A percentile compares a stretch with the other conserved stretches of the same genome.
Conservation (phyloP, 2,888 invertebrate genomes). For the Tachina grossa region DNA sequence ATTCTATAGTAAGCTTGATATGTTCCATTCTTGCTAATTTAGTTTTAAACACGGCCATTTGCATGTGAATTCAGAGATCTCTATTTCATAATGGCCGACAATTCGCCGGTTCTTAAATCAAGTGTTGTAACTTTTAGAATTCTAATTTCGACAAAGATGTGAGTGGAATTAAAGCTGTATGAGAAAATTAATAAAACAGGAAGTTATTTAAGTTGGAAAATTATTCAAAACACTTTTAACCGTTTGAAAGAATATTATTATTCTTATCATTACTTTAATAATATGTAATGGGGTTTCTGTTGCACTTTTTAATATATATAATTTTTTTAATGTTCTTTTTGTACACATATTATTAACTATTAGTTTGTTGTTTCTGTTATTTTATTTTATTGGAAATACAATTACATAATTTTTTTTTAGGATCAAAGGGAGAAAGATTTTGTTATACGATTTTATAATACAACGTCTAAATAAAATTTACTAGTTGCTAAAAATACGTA, state of each 20-base stretch:
- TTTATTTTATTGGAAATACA: slow-evolving; percentile 56
- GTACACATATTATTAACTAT: slow-evolving; percentile 70
- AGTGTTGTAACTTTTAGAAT: background rate
- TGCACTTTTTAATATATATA: slow-evolving; percentile 16
- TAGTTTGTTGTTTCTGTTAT: slow-evolving; percentile 6
- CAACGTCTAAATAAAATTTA: slow-evolving; percentile 71
- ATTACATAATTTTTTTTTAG: slow-evolving; percentile 40
- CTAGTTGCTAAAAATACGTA: slow-evolving; percentile 66
- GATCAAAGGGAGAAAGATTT: slow-evolving; percentile 33
- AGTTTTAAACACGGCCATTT: too few relatives aligned
- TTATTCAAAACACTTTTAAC: background rate
- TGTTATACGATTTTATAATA: slow-evolving; percentile 47
- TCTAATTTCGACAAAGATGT: background rate
- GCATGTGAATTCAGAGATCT: too few relatives aligned
- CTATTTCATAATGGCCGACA: too few relatives aligned
- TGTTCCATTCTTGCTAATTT: too few relatives aligned
- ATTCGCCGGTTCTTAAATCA: background rate
- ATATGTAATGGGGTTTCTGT: slow-evolving; percentile 28
- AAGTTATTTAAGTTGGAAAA: background rate
- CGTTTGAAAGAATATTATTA: slow-evolving; percentile 12
- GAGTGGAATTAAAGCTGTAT: background rate
- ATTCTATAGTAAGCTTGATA: too few relatives aligned
- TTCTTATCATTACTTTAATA: slow-evolving; percentile 42
- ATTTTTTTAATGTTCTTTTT: slow-evolving; percentile 55
- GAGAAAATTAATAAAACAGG: background rate